phyloP scores from a whole-genome alignment of 2,888 invertebrate genomes.

The Oscheius sp. region DNA sequence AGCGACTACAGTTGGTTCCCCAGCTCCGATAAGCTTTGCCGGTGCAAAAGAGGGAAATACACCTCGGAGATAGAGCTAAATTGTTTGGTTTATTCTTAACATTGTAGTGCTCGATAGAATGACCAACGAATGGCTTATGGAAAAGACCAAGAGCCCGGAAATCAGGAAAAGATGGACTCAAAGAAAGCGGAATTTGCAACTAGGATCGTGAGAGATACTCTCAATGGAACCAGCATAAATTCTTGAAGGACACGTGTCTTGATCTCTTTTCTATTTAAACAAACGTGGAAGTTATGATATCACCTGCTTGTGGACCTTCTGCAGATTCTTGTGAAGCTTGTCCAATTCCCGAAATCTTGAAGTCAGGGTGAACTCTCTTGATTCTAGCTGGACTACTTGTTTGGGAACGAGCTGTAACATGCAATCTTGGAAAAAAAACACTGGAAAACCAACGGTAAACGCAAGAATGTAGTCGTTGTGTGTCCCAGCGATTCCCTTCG shows the following conservation, averaged over 20 bases:
- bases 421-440: not conserved
- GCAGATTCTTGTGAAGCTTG: slow-evolving; percentile 46
- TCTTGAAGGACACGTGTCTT: too few relatives aligned
- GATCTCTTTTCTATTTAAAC: too few relatives aligned
- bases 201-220: too few relatives aligned
- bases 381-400: slow-evolving; percentile 28
- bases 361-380: slow-evolving; percentile 39
- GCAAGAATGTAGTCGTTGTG: slow-evolving; percentile 46
- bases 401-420: slow-evolving; percentile 11
- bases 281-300: not conserved
- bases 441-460: not conserved
- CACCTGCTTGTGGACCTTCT: slow-evolving; percentile 56
- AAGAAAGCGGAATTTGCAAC: too few relatives aligned
- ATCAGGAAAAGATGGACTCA: too few relatives aligned
- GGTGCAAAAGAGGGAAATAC: slow-evolving; percentile 55
- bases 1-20: slow-evolving; percentile 44
- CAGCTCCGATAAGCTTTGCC: slow-evolving; percentile 48
- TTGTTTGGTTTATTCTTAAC: not conserved
- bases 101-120: too few relatives aligned
- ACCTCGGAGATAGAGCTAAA: slow-evolving; percentile 55
- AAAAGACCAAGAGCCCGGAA: too few relatives aligned
- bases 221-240: too few relatives aligned
- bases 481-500: slow-evolving; percentile 43
- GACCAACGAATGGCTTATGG: too few relatives aligned
- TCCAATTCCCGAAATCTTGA: slow-evolving; percentile 52